Evolutionary conservation across 1,140 invertebrate genomes (phyloP).

Genomic region (Homalodisca vitripennis): DNA sequence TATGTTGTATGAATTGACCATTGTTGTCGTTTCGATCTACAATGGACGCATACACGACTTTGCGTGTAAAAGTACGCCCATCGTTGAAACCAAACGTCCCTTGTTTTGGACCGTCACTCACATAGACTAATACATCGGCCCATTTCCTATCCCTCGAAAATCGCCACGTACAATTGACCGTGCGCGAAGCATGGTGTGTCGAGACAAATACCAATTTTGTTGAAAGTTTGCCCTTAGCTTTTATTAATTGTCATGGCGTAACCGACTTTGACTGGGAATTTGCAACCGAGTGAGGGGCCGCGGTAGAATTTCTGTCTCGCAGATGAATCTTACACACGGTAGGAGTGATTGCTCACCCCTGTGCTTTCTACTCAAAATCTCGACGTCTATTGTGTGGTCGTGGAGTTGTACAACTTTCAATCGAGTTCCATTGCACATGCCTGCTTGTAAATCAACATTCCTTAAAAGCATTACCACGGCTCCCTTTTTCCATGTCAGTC

Average conservation of each 20-base stretch:
- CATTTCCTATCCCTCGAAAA: background rate
- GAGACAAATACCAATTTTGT: conserved; percentile 28
- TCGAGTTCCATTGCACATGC: background rate
- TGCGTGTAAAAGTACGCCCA: background rate
- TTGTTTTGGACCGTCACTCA: background rate
- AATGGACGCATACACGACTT: background rate
- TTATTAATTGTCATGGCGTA: conserved; percentile 57
- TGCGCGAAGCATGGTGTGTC: conserved; percentile 26
- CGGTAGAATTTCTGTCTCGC: background rate
- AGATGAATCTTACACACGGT: background rate
- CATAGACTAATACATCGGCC: background rate
- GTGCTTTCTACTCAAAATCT: background rate
- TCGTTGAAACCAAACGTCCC: background rate
- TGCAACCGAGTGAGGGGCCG: conserved; percentile 30
- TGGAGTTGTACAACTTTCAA: background rate
- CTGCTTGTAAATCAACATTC: background rate
- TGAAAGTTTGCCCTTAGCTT: conserved; percentile 40
- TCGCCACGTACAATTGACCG: conserved; percentile 29
- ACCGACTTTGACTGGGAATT: conserved; percentile 50
- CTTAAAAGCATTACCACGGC: background rate
- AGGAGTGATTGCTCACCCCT: background rate
- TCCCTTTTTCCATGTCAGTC: background rate
- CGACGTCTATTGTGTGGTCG: background rate
- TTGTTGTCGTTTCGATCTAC: too few species aligned
- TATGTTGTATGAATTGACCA: too few species aligned